These are phyloP conservation scores for Chunga burmeisteri DNA, from an alignment of 2,113 vertebrate genomes.

Conservation along the genomic window DNA sequence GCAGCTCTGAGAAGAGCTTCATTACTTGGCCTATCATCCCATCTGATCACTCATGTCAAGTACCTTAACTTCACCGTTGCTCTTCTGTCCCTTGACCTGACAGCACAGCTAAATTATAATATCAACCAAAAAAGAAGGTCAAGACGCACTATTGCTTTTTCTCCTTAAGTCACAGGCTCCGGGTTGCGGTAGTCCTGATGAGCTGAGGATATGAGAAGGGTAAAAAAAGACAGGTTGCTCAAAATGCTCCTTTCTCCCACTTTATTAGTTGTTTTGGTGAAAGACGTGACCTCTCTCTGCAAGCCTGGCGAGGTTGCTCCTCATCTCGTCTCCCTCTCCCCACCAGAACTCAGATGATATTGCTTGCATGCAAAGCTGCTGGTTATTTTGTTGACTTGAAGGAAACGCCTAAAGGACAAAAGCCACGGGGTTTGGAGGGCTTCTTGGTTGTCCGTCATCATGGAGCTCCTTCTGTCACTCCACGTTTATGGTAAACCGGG, in stretches of 20 bases:
- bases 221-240: not conserved
- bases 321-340: not conserved
- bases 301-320: not conserved
- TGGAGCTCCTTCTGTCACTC: not conserved
- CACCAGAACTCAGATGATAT: not conserved
- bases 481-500: accelerated
- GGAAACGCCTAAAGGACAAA: not conserved
- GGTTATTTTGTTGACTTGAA: not conserved
- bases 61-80: not conserved
- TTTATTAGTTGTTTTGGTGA: not conserved
- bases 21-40: not conserved
- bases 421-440: not conserved
- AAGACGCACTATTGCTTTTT: not conserved
- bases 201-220: not conserved
- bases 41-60: not conserved
- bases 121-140: not conserved
- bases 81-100: not conserved
- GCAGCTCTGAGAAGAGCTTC: not conserved
- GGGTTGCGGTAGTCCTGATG: not conserved
- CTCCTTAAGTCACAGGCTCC: not conserved
- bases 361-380: not conserved
- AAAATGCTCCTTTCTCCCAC: not conserved
- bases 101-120: not conserved
- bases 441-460: accelerated
- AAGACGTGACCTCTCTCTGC: not conserved